These are phyloP conservation scores for Brachionus plicatilis DNA, from an alignment of 1,140 invertebrate genomes.

Conservation along the genomic window DNA sequence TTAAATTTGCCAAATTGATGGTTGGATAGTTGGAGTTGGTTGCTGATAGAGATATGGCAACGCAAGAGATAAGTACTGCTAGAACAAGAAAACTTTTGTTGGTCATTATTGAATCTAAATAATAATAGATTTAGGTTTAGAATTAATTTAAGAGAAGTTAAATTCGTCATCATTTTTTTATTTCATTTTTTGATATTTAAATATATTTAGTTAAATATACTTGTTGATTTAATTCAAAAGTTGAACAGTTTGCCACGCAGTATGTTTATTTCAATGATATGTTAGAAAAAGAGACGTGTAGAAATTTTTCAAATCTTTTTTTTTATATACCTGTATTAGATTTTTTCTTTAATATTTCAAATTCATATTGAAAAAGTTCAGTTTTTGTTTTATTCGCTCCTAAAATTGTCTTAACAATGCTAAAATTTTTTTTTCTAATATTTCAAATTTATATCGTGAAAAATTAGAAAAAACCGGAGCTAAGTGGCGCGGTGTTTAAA, in stretches of 20 bases:
- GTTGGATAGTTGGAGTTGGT: constrained; percentile 28
- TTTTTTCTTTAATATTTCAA: not conserved
- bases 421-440: not conserved
- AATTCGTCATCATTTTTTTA: not conserved
- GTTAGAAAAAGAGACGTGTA: not conserved
- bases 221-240: not conserved
- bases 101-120: not conserved
- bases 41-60: not conserved
- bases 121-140: too few relatives aligned
- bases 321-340: not conserved
- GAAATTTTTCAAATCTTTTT: not conserved
- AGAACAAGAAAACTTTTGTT: not conserved
- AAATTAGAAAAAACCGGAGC: too few relatives aligned
- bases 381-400: not conserved
- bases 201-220: not conserved
- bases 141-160: not conserved
- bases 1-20: constrained; percentile 31
- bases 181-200: not conserved
- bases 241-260: constrained; percentile 6
- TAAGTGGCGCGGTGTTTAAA: too few relatives aligned
- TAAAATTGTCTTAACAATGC: not conserved
- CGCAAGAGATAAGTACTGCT: not conserved
- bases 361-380: not conserved
- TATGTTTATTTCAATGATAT: constrained; percentile 4
- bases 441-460: too few relatives aligned